Evolutionary conservation across 2,888 invertebrate genomes (phyloP), one percentile per base, ranked within the genome.

Genomic region (Agrochola lychnidis): DNA sequence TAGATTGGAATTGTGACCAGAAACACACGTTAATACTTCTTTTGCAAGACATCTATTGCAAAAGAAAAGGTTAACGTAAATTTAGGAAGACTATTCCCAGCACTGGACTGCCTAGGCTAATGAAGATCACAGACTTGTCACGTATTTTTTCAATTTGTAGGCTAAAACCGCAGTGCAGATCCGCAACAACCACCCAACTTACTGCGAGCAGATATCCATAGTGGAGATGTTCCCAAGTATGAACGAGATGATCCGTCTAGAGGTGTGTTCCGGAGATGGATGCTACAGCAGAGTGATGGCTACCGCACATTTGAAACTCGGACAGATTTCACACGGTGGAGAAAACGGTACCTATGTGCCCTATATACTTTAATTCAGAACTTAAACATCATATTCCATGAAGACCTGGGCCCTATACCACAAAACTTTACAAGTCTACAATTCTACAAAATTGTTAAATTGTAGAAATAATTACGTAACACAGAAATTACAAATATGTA

Each of bases 161-260:
- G 98, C 97, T 0, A 97, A 97, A 91, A 98, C 98, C 0, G 96
- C 97, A 53, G 95, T 97, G 10, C 97, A 97, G 85, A 97, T 97
- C 85, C 97, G 97, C n/a, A 97, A 97, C 1, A 96, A 95, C 74
- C 95, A 97, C 56, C 98, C 98, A 0, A 95, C 95, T 30, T 99
- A 98, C 97, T 98, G 98, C 90, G 98, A 99, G 92, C 97, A 97
- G 91, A 96, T 99, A 40, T 97, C 97, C 1, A 98, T 99, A 90
- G 97, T 97, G 2, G 99, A 99, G 94, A 97, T 98, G 95, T 99
- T 98, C 93, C 99, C 99, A 0, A 98, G 98, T 1, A 94, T 98
- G 67, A 98, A 98, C 83, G 98, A 98, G 87, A 96, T 98, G 0
- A 97, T 99, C 59, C 97, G 97, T 79, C 95, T 99, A 4, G 97